These are phyloP conservation scores for Sardina pilchardus DNA, from an alignment of 2,113 vertebrate genomes.

Conservation along the genomic window DNA sequence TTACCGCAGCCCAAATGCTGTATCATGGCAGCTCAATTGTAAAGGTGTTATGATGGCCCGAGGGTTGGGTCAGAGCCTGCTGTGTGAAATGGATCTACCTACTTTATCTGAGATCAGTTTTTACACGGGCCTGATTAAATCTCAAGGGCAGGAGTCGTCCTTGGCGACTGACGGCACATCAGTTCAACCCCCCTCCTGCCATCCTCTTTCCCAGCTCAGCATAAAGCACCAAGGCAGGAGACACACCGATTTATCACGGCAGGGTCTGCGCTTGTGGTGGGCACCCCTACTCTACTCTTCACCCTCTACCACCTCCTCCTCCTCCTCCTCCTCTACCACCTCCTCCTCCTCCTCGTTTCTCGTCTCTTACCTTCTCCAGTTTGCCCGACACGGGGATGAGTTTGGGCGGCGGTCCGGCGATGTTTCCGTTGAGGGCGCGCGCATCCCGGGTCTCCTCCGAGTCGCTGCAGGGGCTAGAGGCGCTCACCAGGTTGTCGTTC, in stretches of 20 bases:
- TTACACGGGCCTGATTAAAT: not conserved
- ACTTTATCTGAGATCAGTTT: conserved; percentile 15
- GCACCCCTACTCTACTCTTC: not conserved
- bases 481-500: conserved; percentile 74
- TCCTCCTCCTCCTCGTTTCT: not conserved
- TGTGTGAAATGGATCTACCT: not conserved
- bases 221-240: not conserved
- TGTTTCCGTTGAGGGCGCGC: conserved; percentile 75
- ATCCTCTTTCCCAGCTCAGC: not conserved
- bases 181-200: not conserved
- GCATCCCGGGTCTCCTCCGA: conserved; percentile 81
- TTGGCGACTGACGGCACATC: not conserved
- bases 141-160: not conserved
- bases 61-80: not conserved
- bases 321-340: not conserved
- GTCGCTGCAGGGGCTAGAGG: conserved; percentile 84
- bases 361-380: conserved; percentile 85
- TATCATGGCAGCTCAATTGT: not conserved
- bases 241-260: not conserved
- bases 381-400: conserved; percentile 91
- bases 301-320: not conserved
- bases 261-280: not conserved
- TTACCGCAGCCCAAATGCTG: not conserved
- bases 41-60: not conserved
- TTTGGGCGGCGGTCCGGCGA: conserved; percentile 90